phyloP scores from a whole-genome alignment of 2,888 invertebrate genomes.

The Napeogenes sylphis region DNA sequence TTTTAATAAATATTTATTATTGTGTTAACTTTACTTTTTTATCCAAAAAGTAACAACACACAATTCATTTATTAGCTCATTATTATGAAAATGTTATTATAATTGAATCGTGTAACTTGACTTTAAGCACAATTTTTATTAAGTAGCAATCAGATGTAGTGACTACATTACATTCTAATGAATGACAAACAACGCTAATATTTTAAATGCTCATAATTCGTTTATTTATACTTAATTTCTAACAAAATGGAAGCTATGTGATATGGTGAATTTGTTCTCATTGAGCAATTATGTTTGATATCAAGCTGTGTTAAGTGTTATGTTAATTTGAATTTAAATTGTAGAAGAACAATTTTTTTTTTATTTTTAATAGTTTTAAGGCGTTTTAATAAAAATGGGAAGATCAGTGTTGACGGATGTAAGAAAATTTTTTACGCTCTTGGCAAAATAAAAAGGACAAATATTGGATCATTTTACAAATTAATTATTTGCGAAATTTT shows the following conservation, averaged over 20 bases:
- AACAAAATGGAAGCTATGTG: conserved; percentile 55
- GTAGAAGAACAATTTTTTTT: too few species aligned
- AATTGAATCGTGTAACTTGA: too few species aligned
- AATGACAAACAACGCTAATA: neutral
- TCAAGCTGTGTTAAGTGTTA: conserved; percentile 6
- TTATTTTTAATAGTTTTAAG: too few species aligned
- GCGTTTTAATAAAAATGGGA: too few species aligned
- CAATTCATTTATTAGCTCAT: neutral
- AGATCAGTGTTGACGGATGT: too few species aligned
- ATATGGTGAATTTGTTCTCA: conserved; percentile 48
- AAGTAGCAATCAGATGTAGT: neutral
- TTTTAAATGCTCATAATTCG: conserved; percentile 27
- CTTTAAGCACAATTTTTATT: neutral
- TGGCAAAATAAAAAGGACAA: too few species aligned
- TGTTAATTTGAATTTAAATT: neutral
- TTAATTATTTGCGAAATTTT: too few species aligned
- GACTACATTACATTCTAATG: neutral
- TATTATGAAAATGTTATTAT: neutral
- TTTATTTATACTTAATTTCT: conserved; percentile 37
- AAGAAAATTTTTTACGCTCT: too few species aligned
- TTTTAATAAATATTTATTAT: neutral
- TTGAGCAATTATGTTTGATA: conserved; percentile 46
- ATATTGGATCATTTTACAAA: too few species aligned
- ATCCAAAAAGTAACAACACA: neutral
- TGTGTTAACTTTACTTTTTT: neutral